These are phyloP conservation scores for Dysmachus trigonus DNA, from an alignment of 2,888 invertebrate genomes.

Conservation along the genomic window DNA sequence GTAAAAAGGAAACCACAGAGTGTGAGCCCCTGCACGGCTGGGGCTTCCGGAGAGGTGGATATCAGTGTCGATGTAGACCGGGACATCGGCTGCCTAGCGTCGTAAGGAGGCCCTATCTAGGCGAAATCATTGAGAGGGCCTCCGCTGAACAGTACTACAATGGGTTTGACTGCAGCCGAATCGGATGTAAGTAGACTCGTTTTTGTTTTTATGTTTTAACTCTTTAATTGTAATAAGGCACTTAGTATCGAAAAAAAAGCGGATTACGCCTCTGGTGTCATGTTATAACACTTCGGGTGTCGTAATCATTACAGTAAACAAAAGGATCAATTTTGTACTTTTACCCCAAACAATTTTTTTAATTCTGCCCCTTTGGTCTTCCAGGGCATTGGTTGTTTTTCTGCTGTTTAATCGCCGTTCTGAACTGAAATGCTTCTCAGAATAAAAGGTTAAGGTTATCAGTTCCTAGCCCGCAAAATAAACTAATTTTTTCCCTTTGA, in stretches of 20 bases:
- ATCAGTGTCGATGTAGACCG: conserved; percentile 92
- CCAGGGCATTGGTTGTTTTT: not conserved
- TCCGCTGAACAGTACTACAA: conserved; percentile 93
- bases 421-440: not conserved
- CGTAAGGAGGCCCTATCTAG: conserved; percentile 89
- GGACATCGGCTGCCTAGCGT: conserved; percentile 86
- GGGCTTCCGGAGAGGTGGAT: conserved; percentile 95
- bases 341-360: not conserved
- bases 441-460: not conserved
- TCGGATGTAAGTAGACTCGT: conserved; percentile 83
- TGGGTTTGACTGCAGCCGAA: conserved; percentile 88
- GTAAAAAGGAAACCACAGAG: conserved; percentile 91
- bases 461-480: not conserved
- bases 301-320: not conserved
- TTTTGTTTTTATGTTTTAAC: not conserved
- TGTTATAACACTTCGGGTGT: not conserved
- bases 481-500: no score
- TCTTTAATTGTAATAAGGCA: not conserved
- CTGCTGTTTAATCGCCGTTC: not conserved
- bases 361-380: not conserved
- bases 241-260: not conserved
- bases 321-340: not conserved
- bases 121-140: conserved; percentile 92
- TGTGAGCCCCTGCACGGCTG: conserved; percentile 97
- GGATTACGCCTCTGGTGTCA: not conserved